A percentile compares a stretch with the other conserved stretches of the same genome.
phyloP scores from a whole-genome alignment of 2,113 vertebrate genomes.

The Carassius gibelio region DNA sequence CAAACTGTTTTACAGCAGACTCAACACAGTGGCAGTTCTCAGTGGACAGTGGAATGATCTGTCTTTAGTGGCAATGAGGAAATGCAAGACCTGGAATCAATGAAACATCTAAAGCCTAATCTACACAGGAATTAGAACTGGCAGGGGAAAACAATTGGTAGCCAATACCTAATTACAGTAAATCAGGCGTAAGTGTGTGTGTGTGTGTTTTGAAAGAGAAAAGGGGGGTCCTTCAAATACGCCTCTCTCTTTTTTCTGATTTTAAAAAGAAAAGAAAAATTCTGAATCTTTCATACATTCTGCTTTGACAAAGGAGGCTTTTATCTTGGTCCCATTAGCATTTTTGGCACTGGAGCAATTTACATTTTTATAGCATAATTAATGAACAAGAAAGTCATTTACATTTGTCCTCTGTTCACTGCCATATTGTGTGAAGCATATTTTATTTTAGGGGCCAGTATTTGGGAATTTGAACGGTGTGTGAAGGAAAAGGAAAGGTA shows the following conservation, averaged over 20 bases:
- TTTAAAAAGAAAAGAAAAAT: conserved; percentile 66
- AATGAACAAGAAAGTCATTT: conserved; percentile 78
- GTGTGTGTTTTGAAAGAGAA: conserved; percentile 34
- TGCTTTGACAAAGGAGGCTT: conserved; percentile 74
- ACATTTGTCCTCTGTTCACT: conserved; percentile 68
- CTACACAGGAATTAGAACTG: conserved; percentile 47
- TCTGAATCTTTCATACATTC: conserved; percentile 76
- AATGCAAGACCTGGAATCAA: conserved; percentile 55
- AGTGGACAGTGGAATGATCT: conserved; percentile 53
- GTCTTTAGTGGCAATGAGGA: conserved; percentile 56
- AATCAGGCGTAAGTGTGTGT: conserved; percentile 39
- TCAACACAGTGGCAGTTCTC: neutral
- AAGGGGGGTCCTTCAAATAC: conserved; percentile 55
- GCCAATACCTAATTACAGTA: conserved; percentile 57
- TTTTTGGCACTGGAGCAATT: conserved; percentile 78
- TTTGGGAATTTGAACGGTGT: conserved; percentile 53
- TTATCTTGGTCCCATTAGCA: conserved; percentile 78
- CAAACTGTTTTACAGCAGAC: neutral
- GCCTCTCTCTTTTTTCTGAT: conserved; percentile 53
- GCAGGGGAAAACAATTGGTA: conserved; percentile 40
- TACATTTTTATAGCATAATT: conserved; percentile 84
- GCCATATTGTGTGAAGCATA: conserved; percentile 62
- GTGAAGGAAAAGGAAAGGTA: conserved; percentile 46
- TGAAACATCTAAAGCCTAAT: conserved; percentile 55
- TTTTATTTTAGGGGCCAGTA: conserved; percentile 56